phyloP scores from a whole-genome alignment of 2,113 vertebrate genomes.

The Aspiorhynchus laticeps region DNA sequence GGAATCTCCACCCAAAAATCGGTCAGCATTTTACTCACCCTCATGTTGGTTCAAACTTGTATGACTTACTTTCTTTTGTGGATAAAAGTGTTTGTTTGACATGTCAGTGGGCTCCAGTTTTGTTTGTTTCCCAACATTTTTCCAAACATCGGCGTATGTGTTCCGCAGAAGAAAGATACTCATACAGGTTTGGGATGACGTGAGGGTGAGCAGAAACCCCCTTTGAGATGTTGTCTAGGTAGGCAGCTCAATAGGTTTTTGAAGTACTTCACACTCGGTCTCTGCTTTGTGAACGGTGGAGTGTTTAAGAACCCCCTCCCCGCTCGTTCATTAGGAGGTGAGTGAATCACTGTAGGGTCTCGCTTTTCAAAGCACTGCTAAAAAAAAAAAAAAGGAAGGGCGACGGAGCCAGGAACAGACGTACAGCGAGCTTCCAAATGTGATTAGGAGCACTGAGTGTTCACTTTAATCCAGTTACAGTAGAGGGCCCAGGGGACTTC shows the following conservation, averaged over 20 bases:
- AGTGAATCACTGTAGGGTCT: conserved; percentile 29
- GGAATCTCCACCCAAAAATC: not conserved
- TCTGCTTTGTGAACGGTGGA: not conserved
- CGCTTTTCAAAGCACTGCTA: conserved; percentile 33
- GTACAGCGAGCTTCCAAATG: conserved; percentile 58
- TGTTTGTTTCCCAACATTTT: not conserved
- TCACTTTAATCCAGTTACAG: conserved; percentile 68
- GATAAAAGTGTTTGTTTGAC: not conserved
- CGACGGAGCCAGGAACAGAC: conserved; percentile 57
- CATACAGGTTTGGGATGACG: not conserved
- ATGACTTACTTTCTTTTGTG: not conserved
- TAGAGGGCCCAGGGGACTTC: conserved; percentile 52
- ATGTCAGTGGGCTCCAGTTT: not conserved
- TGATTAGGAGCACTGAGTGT: conserved; percentile 67
- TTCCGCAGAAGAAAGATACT: not conserved
- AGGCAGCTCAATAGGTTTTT: not conserved
- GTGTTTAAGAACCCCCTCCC: conserved; percentile 7
- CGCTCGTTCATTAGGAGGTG: conserved; percentile 2
- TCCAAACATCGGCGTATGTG: not conserved
- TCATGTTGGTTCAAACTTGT: not conserved
- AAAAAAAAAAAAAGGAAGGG: not conserved
- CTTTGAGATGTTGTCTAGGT: not conserved
- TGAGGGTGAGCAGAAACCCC: not conserved
- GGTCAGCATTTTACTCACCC: not conserved
- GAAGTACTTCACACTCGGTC: not conserved